Evolutionary conservation across 30 jellyfish, hydroid and myxozoan species (phyloP).

Genomic region (Morbakka virulenta): DNA sequence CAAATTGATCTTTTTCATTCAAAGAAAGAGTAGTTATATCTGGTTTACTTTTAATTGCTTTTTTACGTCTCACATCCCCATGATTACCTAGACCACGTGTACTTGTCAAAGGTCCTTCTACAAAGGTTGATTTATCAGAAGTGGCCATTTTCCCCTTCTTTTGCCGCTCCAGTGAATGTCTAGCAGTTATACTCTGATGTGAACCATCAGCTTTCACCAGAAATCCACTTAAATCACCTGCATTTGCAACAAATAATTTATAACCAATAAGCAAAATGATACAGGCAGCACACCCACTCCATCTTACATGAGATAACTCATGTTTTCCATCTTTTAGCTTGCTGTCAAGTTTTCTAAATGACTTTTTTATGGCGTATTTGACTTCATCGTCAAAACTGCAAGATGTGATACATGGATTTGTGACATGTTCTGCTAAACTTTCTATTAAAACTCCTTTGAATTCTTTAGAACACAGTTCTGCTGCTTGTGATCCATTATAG

Average conservation of each 20-base stretch:
- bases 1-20: conserved; percentile 35
- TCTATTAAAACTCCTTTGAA: conserved; percentile 22
- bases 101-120: conserved; percentile 41
- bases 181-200: conserved; percentile 24
- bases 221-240: conserved; percentile 55
- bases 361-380: conserved; percentile 8
- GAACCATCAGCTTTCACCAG: conserved; percentile 50
- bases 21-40: background rate
- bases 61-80: conserved; percentile 49
- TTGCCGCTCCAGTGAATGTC: conserved; percentile 45
- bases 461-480: conserved; percentile 35
- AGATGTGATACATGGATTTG: background rate
- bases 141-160: conserved; percentile 20
- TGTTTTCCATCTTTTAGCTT: conserved; percentile 25
- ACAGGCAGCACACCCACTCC: conserved; percentile 78
- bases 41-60: conserved; percentile 30
- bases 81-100: conserved; percentile 75
- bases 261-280: conserved; percentile 27
- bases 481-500: conserved; percentile 54
- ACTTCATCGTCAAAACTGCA: conserved; percentile 4
- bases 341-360: conserved; percentile 39
- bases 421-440: background rate
- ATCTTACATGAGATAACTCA: conserved; percentile 40
- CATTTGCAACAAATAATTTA: conserved; percentile 38
- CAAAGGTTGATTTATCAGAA: conserved; percentile 1